Evolutionary conservation across 2,113 vertebrate genomes (phyloP), one percentile per base, ranked within the genome.

Genomic region (Archocentrus centrarchus): DNA sequence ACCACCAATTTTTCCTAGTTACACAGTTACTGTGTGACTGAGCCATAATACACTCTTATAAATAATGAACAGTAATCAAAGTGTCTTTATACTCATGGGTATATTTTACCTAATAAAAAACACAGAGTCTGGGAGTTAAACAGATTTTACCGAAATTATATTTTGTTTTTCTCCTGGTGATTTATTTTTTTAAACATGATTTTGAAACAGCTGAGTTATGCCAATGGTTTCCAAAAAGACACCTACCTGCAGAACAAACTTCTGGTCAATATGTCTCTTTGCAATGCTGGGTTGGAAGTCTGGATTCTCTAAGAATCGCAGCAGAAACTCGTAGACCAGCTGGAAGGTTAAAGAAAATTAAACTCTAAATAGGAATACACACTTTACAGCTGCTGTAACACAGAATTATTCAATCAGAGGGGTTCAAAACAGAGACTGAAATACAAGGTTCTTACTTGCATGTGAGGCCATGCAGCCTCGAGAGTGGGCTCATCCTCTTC

Each of bases 401-500:
- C 2, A 39, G 30, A n/a, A 13, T 11, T 20, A 41, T 17, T 24
- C 15, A 3, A 59, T 60, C 1, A 44, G 14, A 37, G 77, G 2
- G n/a, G 3, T 14, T 20, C 39, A 2, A 11, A n/a, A 3, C 6
- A 63, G 14, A 30, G 20, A 20, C 11, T 22, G 1, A 86, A 61
- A 77, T 17, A 55, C 35, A 5, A 11, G 8, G 62, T 39, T 14
- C 55, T 80, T 86, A 99, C 98, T 95, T 99, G 98, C 94, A 99
- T 97, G 93, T 99, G 98, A 77, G 98, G 98, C 98, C 98, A 99
- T 0, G 98, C 97, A 41, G 97, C 98, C 94, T 99, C 98, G 5
- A 99, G 96, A 5, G 98, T 99, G 76, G 98, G 98, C 60, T 99
- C 98, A 80, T 99, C 98, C 92, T 99, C 98, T 91, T 99, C 98